phyloP scores from a whole-genome alignment of 2,113 vertebrate genomes.

The Sterrhoptilus dennistouni region DNA sequence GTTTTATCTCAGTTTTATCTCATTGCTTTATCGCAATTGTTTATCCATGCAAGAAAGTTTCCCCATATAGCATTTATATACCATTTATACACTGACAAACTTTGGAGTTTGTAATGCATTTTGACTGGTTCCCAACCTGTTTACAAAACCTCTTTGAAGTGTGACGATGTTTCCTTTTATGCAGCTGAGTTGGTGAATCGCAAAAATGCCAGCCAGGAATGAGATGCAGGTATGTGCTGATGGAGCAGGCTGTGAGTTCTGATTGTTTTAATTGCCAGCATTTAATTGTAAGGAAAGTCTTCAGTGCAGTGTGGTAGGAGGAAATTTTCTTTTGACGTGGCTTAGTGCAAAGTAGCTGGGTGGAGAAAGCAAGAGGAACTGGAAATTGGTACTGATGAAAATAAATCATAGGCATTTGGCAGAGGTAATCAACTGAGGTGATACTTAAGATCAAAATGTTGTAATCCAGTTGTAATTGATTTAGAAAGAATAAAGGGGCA shows the following conservation, averaged over 20 bases:
- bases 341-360: neutral
- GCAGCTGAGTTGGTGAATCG: slow-evolving; percentile 17
- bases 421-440: neutral
- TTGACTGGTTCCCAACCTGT: neutral
- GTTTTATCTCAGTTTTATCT: too few relatives aligned
- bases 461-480: neutral
- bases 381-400: neutral
- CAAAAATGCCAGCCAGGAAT: slow-evolving; percentile 69
- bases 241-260: neutral
- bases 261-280: neutral
- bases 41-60: neutral
- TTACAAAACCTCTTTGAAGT: neutral
- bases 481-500: neutral
- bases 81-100: neutral
- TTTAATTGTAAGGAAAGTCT: neutral
- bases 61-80: neutral
- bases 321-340: neutral
- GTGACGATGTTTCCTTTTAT: neutral
- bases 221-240: slow-evolving; percentile 69
- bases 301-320: neutral
- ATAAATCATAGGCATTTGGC: fast-evolving
- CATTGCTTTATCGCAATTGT: too few relatives aligned
- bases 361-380: neutral
- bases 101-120: neutral
- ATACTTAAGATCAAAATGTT: neutral